These are phyloP conservation scores for Buathra laborator DNA, from an alignment of 2,888 invertebrate species.

Conservation along the genomic window DNA sequence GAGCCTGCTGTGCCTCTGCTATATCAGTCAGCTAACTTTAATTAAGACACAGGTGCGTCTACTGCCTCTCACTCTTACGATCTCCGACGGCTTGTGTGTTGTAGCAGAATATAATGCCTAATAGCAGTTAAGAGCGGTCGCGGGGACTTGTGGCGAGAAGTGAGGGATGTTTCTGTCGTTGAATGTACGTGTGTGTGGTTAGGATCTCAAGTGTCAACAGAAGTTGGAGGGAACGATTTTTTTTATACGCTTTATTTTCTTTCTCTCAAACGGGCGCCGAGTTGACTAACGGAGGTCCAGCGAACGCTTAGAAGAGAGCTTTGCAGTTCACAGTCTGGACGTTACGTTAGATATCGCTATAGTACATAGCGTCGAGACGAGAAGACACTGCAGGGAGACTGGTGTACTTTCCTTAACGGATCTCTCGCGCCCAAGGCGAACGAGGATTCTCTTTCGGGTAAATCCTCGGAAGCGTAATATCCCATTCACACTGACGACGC, in stretches of 20 bases:
- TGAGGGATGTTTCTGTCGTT: background rate
- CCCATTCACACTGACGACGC: slow-evolving; percentile 56
- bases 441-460: slow-evolving; percentile 62
- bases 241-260: slow-evolving; percentile 14
- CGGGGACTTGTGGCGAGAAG: background rate
- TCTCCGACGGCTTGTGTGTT: background rate
- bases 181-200: background rate
- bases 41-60: slow-evolving; percentile 79
- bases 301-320: background rate
- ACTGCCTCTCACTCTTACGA: slow-evolving; percentile 9
- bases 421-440: slow-evolving; percentile 29
- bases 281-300: slow-evolving; percentile 3
- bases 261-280: background rate
- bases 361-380: slow-evolving; percentile 12
- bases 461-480: slow-evolving; percentile 71
- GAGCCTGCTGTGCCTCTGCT: slow-evolving; percentile 34
- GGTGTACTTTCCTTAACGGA: slow-evolving; percentile 51
- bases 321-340: slow-evolving; percentile 2
- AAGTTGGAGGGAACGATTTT: background rate
- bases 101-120: slow-evolving; percentile 18
- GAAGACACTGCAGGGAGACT: slow-evolving; percentile 25
- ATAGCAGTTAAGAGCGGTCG: slow-evolving; percentile 34
- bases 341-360: background rate
- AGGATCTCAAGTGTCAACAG: slow-evolving; percentile 32
- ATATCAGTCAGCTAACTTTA: slow-evolving; percentile 80